A percentile compares a stretch with the other conserved stretches of the same genome.
These are phyloP conservation scores for Griposia aprilina DNA, from an alignment of 2,888 invertebrate species.

Conservation along the genomic window DNA sequence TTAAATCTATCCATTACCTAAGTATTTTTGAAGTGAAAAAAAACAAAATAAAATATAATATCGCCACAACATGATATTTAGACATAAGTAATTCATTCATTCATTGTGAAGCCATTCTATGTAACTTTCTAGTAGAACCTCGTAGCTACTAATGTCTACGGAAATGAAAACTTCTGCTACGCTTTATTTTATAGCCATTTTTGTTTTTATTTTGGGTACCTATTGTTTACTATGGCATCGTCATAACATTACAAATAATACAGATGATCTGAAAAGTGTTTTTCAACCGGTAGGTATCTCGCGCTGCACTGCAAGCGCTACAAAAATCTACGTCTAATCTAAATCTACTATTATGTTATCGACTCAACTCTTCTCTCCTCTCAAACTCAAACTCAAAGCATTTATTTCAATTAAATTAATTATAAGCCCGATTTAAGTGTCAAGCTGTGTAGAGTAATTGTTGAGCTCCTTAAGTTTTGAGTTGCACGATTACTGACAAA, in stretches of 20 bases:
- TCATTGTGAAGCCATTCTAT: background rate
- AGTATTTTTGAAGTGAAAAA: background rate
- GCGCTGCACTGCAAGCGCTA: background rate
- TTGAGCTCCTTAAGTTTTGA: too few species aligned
- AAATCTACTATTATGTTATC: background rate
- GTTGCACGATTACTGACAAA: too few species aligned
- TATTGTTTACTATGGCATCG: background rate
- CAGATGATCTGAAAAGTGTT: background rate
- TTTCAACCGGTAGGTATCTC: background rate
- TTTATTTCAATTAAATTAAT: background rate
- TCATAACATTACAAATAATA: background rate
- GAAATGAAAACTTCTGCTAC: background rate
- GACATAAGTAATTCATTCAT: background rate
- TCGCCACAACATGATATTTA: background rate
- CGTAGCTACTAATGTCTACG: background rate
- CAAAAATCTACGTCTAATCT: background rate
- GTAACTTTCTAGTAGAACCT: background rate
- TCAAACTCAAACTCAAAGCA: background rate
- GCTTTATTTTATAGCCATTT: background rate
- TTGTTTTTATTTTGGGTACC: background rate
- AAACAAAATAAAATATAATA: background rate
- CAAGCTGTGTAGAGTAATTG: too few species aligned
- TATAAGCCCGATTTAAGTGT: too few species aligned
- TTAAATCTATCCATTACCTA: background rate
- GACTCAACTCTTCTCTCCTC: background rate